A percentile compares a stretch with the other conserved stretches of the same genome.
These are phyloP conservation scores for Arenicola marina DNA, from an alignment of 2,888 invertebrate species.

Conservation along the genomic window DNA sequence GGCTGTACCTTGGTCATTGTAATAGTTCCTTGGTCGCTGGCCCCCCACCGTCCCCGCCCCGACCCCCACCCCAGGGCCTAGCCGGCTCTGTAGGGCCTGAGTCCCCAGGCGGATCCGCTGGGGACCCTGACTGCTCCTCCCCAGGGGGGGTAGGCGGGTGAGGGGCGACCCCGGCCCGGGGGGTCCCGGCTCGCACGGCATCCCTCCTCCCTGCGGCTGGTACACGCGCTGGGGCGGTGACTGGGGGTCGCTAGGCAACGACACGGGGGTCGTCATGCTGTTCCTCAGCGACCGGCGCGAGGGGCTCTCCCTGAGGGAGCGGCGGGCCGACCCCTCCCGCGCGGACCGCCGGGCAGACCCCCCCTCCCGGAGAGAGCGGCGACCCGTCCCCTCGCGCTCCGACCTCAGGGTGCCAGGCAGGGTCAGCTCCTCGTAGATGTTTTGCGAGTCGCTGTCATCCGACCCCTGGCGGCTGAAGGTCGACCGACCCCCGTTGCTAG, in stretches of 20 bases:
- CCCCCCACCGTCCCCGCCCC: too few relatives aligned
- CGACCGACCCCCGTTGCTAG: background rate
- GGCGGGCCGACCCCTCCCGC: too few relatives aligned
- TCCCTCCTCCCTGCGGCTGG: background rate
- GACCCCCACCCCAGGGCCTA: too few relatives aligned
- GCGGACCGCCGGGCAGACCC: too few relatives aligned
- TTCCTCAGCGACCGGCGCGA: too few relatives aligned
- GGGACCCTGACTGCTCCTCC: too few relatives aligned
- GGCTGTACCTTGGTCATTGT: background rate
- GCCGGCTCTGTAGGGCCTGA: background rate
- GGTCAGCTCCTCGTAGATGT: constrained; percentile 1
- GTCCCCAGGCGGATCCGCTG: constrained; percentile 2
- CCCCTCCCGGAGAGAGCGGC: too few relatives aligned
- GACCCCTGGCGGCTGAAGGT: background rate
- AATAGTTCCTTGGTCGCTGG: background rate
- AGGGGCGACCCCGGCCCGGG: background rate
- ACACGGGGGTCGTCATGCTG: too few relatives aligned
- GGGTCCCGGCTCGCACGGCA: background rate
- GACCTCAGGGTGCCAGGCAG: constrained; percentile 3
- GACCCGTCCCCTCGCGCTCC: too few relatives aligned
- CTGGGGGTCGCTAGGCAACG: background rate
- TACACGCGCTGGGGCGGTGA: background rate
- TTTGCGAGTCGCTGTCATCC: background rate
- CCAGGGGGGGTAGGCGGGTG: too few relatives aligned
- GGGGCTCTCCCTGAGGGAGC: background rate